These are phyloP conservation scores for Pelobates cultripes DNA, from an alignment of 2,797 vertebrate genomes.

Conservation along the genomic window DNA sequence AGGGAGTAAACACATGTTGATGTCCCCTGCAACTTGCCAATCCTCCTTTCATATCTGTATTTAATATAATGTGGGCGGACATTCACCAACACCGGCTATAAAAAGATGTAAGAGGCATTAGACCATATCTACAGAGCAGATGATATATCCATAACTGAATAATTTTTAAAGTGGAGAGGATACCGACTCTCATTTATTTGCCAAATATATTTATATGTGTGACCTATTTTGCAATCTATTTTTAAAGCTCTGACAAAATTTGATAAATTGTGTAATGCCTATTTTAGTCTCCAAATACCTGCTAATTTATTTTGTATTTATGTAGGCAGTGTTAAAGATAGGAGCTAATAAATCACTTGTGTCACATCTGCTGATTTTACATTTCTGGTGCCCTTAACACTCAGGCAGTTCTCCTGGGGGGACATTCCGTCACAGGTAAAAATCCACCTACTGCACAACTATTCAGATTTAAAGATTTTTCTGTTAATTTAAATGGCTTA, in stretches of 20 bases:
- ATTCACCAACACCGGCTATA: no score
- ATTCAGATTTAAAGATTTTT: conserved; percentile 22
- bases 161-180: background rate
- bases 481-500: conserved; percentile 7
- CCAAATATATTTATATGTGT: background rate
- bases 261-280: conserved; percentile 37
- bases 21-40: no score
- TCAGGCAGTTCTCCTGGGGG: background rate
- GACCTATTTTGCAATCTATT: conserved; percentile 30
- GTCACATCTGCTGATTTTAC: conserved; percentile 39
- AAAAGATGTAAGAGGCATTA: no score
- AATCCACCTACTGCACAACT: conserved; percentile 23
- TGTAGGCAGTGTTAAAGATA: conserved; percentile 16
- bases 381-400: conserved; percentile 1
- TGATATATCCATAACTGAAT: no score
- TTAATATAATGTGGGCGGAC: no score
- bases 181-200: background rate
- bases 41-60: no score
- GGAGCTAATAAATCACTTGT: conserved; percentile 47
- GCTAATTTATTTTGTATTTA: conserved; percentile 46
- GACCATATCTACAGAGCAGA: no score
- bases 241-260: conserved; percentile 10
- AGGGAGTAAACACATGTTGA: no score
- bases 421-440: conserved; percentile 9
- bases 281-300: conserved; percentile 36